Percentiles rank a stretch among this genome's conserved stretches.
Evolutionary conservation across 2,113 vertebrate genomes (phyloP).

Genomic region (Sylvietta virens): DNA sequence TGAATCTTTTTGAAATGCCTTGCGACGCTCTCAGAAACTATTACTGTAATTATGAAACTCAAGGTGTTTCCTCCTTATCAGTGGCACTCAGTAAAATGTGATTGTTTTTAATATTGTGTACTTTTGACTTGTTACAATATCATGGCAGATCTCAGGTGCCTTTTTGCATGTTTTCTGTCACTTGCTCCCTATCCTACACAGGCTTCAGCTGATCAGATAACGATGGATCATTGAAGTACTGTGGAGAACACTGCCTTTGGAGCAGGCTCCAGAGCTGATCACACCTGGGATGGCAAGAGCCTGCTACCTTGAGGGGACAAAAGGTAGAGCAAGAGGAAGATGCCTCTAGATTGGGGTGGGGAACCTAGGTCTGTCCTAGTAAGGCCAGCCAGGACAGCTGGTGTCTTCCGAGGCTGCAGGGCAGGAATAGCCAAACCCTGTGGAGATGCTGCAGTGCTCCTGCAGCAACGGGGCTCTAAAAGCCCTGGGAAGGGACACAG

Average conservation of each 20-base stretch:
- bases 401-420: rapidly evolving
- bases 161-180: background rate
- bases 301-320: rapidly evolving
- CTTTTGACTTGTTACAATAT: rapidly evolving
- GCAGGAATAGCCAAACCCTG: background rate
- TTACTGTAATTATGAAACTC: rapidly evolving
- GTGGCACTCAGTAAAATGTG: background rate
- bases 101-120: background rate
- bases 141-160: background rate
- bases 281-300: background rate
- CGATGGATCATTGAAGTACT: rapidly evolving
- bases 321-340: background rate
- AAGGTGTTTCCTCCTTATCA: background rate
- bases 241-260: rapidly evolving
- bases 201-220: background rate
- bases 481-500: background rate
- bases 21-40: background rate
- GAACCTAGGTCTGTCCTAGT: background rate
- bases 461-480: background rate
- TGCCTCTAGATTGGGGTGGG: background rate
- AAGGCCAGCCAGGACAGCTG: background rate
- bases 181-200: background rate
- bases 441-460: background rate
- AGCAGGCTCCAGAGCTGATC: background rate
- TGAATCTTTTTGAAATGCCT: background rate